Evolutionary conservation across 2,888 invertebrate genomes (phyloP), one percentile per base, ranked within the genome.

Genomic region (Ganaspis brasiliensis): DNA sequence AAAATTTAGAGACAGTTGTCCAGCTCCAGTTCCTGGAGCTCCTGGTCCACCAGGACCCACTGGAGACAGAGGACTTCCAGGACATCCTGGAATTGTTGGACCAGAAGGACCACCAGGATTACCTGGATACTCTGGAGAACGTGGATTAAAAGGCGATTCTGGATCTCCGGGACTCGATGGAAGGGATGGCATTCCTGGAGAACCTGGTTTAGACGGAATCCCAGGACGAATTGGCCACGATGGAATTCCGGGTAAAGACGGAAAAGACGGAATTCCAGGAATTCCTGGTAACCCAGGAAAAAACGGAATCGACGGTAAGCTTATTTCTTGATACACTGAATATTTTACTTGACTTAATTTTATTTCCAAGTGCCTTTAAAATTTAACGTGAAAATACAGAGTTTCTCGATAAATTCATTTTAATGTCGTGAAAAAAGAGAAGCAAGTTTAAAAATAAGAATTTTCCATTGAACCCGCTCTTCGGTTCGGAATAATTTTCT

Each of bases 181-280:
- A 0, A 92, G 97, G 74, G 97, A 98, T 84, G 98, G 98, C 2
- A 95, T 98, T 0, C 97, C 98, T 0, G 98, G 98, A 0, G 97
- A 97, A 86, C 98, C 98, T 0, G 98, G 98, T 0, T 92, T 98
- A 45, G 97, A 97, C 85, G 98, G 98, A 0, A 94, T 97, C 80
- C 96, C 96, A 0, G 97, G 98, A 1, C 93, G 97, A 74, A 97
- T 96, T 79, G 98, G 98, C 0, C 94, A 96, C 19, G 97, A 97
- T 85, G 97, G 97, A 0, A 87, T 93, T 59, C 93, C 94, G 0
- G 95, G 95, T 0, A 93, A 93, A 1, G 93, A 97, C 79, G 98
- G 97, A 0, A 93, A 93, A 79, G 95, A 96, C 0, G 97, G 97
- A 0, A 91, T 93, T 4, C 94, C 96, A 83, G 97, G 97, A 0